A percentile compares a stretch with the other conserved stretches of the same genome.
Evolutionary conservation across 2,113 vertebrate genomes (phyloP).

Genomic region (Macquaria australasica): DNA sequence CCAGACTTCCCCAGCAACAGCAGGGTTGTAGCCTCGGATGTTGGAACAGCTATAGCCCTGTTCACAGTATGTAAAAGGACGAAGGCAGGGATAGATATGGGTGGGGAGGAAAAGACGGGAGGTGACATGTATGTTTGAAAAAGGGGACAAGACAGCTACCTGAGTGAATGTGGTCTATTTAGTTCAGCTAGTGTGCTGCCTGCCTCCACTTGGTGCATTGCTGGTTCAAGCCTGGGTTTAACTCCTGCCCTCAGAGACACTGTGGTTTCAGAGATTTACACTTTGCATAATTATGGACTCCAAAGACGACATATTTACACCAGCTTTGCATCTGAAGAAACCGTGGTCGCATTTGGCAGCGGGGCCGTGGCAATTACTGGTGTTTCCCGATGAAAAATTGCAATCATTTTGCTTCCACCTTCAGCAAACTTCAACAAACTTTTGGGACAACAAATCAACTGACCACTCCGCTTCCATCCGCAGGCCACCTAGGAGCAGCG

Average conservation of each 20-base stretch:
- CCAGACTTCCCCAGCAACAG: slow-evolving; percentile 51
- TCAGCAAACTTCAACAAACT: slow-evolving; percentile 77
- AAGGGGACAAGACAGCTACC: slow-evolving; percentile 6
- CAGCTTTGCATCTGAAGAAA: slow-evolving; percentile 66
- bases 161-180: slow-evolving; percentile 43
- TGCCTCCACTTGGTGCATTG: slow-evolving; percentile 22
- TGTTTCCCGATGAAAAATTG: slow-evolving; percentile 75
- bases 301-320: slow-evolving; percentile 67
- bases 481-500: slow-evolving; percentile 78
- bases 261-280: slow-evolving; percentile 73
- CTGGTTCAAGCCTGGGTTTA: slow-evolving; percentile 57
- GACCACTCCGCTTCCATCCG: slow-evolving; percentile 71
- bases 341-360: slow-evolving; percentile 63
- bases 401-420: slow-evolving; percentile 76
- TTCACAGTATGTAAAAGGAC: slow-evolving; percentile 6
- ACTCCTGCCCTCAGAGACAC: slow-evolving; percentile 52
- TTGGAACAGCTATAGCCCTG: slow-evolving; percentile 46
- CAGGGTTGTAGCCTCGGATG: slow-evolving; percentile 22
- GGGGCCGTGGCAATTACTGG: slow-evolving; percentile 59
- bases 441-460: slow-evolving; percentile 78
- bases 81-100: slow-evolving; percentile 24
- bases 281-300: slow-evolving; percentile 70
- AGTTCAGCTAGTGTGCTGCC: slow-evolving; percentile 30
- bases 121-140: slow-evolving; percentile 39
- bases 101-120: slow-evolving; percentile 28